Percentiles rank a stretch among this genome's conserved stretches.
Conservation (phyloP, 2,113 vertebrate genomes). For the Coracopsis vasa region DNA sequence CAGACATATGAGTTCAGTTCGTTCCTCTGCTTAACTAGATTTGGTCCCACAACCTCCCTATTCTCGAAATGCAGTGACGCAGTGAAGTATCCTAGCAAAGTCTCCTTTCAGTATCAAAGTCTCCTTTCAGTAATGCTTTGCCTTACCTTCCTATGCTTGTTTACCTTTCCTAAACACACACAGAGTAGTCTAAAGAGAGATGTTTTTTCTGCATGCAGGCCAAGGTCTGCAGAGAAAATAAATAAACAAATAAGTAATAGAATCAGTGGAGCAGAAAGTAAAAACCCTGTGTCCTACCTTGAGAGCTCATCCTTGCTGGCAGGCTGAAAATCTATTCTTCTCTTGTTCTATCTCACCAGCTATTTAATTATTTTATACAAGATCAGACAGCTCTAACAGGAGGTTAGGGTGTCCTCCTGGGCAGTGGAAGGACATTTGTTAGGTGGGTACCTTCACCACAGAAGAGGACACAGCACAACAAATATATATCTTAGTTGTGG, state of each 20-base stretch:
- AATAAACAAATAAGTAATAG: background rate
- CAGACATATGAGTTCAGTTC: rapidly evolving
- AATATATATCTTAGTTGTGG: background rate
- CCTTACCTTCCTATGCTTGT: background rate
- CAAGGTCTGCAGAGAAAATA: background rate
- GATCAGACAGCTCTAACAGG: background rate
- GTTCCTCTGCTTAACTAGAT: background rate
- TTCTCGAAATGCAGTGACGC: background rate
- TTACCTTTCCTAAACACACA: background rate
- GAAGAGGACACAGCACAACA: background rate
- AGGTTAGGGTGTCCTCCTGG: background rate
- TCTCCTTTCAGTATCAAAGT: background rate
- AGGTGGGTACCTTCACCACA: background rate
- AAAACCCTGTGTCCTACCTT: background rate
- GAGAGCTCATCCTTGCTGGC: background rate
- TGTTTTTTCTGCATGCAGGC: background rate
- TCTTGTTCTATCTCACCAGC: background rate
- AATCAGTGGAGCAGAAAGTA: background rate
- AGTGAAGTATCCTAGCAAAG: background rate
- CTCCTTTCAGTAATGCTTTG: background rate
- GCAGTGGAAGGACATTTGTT: background rate
- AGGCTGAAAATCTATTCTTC: background rate
- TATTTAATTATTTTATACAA: background rate
- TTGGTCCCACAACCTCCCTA: background rate
- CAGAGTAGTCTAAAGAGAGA: background rate